phyloP scores from a whole-genome alignment of 2,797 vertebrate genomes.

The Acestrorhynchus altus region DNA sequence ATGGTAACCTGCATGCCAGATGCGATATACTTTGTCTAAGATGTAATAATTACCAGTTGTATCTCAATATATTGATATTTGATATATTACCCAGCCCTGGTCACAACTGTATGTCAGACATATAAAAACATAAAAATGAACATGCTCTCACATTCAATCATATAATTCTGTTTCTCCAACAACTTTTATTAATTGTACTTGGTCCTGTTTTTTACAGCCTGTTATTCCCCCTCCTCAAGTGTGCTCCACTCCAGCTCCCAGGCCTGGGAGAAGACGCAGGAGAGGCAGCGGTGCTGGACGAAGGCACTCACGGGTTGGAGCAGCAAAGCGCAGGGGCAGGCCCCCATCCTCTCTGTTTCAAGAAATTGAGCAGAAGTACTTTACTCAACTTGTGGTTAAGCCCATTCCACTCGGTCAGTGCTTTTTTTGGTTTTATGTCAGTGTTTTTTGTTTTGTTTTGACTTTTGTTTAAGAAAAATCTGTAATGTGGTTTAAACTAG shows the following conservation, averaged over 20 bases:
- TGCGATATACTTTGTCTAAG: no score
- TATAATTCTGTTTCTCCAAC: not conserved
- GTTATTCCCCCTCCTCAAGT: constrained; percentile 60
- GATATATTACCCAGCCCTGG: no score
- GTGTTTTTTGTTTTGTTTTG: not conserved
- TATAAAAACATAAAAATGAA: no score
- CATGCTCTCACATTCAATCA: no score
- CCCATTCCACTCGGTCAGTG: constrained; percentile 89
- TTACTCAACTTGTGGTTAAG: constrained; percentile 88
- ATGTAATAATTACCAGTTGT: no score
- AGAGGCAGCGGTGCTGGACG: constrained; percentile 76
- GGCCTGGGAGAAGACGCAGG: constrained; percentile 75
- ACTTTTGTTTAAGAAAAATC: no score
- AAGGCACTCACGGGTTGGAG: constrained; percentile 68
- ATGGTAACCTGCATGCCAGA: no score
- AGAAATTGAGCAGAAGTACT: constrained; percentile 91
- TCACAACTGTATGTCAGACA: no score
- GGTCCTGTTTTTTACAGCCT: constrained; percentile 32
- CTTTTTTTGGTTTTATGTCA: not conserved
- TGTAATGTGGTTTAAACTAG: no score
- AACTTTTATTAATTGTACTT: not conserved
- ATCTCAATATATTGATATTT: no score
- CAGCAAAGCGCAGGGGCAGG: constrained; percentile 88
- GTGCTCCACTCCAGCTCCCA: constrained; percentile 66
- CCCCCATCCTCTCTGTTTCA: constrained; percentile 90